These are phyloP conservation scores for Archilochus colubris DNA, from an alignment of 2,113 vertebrate genomes.

Conservation along the genomic window DNA sequence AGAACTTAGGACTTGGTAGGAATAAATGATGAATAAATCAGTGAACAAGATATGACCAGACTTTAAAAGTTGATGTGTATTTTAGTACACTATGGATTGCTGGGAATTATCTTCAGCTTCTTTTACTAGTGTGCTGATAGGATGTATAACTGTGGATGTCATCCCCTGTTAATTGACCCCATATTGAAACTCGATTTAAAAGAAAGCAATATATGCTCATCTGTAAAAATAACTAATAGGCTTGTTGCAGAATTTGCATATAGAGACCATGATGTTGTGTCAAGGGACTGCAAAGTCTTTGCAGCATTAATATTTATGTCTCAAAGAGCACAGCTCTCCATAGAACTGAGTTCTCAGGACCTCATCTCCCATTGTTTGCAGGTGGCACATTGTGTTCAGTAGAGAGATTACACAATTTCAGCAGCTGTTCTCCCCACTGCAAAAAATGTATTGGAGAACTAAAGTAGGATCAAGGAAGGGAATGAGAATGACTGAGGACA, in stretches of 20 bases:
- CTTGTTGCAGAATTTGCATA: not conserved
- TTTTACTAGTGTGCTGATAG: not conserved
- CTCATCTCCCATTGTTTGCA: not conserved
- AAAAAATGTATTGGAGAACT: not conserved
- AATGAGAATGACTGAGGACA: not conserved
- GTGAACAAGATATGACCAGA: not conserved
- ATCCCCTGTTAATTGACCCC: not conserved
- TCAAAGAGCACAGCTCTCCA: not conserved
- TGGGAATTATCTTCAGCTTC: not conserved
- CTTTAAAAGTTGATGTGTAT: not conserved
- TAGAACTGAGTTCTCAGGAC: not conserved
- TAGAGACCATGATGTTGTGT: not conserved
- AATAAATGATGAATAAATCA: not conserved
- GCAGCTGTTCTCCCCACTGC: not conserved
- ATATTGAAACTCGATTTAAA: not conserved
- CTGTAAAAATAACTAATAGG: not conserved
- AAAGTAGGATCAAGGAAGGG: not conserved
- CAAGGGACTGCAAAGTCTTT: not conserved
- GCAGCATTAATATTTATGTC: not conserved
- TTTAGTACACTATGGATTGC: not conserved
- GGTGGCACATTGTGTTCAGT: not conserved
- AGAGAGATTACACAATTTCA: not conserved
- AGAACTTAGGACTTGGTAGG: not conserved
- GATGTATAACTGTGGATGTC: not conserved
- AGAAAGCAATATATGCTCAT: not conserved